Percentiles rank a stretch among this genome's conserved stretches.
Evolutionary conservation across 2,797 vertebrate species (phyloP).

Genomic region (Anas capensis): DNA sequence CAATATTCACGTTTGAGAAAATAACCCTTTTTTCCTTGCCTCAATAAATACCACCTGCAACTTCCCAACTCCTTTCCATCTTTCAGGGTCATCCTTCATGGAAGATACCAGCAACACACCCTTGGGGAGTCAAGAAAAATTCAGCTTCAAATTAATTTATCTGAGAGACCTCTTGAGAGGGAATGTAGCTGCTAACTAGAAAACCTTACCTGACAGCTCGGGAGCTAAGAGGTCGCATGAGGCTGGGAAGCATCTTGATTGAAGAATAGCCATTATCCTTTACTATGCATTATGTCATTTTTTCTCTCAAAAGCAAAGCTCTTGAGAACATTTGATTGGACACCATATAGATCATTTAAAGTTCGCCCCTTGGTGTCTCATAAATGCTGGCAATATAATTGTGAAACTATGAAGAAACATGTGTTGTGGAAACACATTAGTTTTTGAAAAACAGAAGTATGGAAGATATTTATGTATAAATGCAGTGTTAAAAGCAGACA

Average conservation of each 20-base stretch:
- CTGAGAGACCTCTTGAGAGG: conserved; percentile 8
- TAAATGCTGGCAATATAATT: background rate
- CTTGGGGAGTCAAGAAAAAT: background rate
- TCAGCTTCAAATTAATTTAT: conserved; percentile 23
- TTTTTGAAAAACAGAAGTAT: background rate
- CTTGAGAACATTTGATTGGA: background rate
- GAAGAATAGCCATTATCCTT: conserved; percentile 17
- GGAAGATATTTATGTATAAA: background rate
- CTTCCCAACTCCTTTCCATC: background rate
- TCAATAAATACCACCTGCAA: background rate
- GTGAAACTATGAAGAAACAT: background rate
- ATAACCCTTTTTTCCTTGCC: background rate
- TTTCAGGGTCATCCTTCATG: background rate
- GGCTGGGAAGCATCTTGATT: background rate
- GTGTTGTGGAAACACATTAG: background rate
- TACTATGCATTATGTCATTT: background rate
- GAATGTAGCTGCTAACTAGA: conserved; percentile 20
- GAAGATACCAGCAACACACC: background rate
- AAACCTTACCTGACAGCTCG: conserved; percentile 6
- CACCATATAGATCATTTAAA: background rate
- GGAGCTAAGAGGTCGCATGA: conserved; percentile 24
- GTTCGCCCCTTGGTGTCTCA: background rate
- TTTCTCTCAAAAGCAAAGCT: conserved; percentile 4
- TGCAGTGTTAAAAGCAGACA: background rate
- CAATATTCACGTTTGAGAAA: background rate